These are phyloP conservation scores for Ichneumoninae sp. DNA, from an alignment of 2,888 invertebrate genomes.

Conservation along the genomic window DNA sequence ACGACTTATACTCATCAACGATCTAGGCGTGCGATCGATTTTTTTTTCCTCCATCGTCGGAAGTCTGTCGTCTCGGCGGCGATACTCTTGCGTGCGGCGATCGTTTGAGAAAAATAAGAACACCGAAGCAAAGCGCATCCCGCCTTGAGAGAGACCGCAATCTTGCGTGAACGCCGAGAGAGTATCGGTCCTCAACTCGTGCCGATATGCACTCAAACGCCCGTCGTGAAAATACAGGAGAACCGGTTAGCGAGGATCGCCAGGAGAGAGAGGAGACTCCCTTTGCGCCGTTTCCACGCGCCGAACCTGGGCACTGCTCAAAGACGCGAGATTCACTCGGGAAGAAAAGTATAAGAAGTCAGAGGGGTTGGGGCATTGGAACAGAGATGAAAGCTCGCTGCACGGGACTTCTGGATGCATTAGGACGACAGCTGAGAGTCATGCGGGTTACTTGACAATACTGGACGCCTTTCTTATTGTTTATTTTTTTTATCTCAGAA, in stretches of 20 bases:
- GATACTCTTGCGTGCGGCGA: neutral
- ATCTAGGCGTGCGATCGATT: slow-evolving; percentile 1
- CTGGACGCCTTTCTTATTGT: neutral
- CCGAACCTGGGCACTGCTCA: slow-evolving; percentile 6
- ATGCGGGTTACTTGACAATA: neutral
- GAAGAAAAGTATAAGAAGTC: slow-evolving; percentile 5
- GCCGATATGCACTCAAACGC: slow-evolving; percentile 19
- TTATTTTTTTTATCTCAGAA: neutral
- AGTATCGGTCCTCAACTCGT: slow-evolving; percentile 3
- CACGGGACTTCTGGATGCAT: neutral
- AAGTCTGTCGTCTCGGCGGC: neutral
- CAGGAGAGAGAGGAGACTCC: slow-evolving; percentile 27
- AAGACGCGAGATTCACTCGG: slow-evolving; percentile 8
- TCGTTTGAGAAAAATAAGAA: neutral
- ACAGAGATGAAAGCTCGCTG: neutral
- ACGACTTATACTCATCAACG: slow-evolving; percentile 11
- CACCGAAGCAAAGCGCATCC: neutral
- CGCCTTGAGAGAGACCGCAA: neutral
- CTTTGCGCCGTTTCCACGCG: slow-evolving; percentile 21
- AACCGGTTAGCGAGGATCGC: slow-evolving; percentile 63
- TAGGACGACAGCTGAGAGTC: neutral
- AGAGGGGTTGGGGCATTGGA: neutral
- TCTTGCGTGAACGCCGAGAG: neutral
- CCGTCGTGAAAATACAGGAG: slow-evolving; percentile 64
- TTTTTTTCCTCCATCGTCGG: neutral